Conservation (phyloP, 2,113 vertebrate genomes). For the Paramormyrops kingsleyae region DNA sequence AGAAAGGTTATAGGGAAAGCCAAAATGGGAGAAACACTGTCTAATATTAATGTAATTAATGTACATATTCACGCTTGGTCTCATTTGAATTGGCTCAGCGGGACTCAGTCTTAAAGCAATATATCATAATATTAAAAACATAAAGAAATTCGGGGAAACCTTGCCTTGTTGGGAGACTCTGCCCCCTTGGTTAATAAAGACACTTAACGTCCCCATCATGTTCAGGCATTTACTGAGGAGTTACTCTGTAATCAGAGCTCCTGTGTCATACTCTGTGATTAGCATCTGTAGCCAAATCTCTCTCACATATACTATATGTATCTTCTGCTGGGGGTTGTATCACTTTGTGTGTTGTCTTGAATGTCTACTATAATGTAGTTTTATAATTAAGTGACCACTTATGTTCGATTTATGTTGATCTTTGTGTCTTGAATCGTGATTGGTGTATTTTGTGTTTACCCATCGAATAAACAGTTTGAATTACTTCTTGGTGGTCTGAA, state of each 20-base stretch:
- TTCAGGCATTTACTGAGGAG: not conserved
- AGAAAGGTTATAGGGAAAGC: not conserved
- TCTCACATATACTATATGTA: not conserved
- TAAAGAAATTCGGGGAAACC: no score
- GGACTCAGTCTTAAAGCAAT: no score
- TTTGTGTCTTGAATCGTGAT: not conserved
- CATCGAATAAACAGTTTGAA: not conserved
- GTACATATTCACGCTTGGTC: not conserved
- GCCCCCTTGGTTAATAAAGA: not conserved
- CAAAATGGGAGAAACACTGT: not conserved
- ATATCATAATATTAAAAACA: no score
- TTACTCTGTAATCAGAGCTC: not conserved
- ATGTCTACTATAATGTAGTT: not conserved
- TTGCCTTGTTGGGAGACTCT: no score
- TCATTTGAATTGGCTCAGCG: no score
- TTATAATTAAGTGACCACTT: no score
- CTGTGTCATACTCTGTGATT: not conserved
- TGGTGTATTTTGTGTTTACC: not conserved
- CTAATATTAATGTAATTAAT: not conserved
- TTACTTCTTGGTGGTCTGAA: not conserved
- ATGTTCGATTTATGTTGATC: not conserved
- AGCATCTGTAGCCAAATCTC: not conserved
- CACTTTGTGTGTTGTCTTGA: not conserved
- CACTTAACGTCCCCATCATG: not conserved
- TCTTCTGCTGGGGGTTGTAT: not conserved